Evolutionary conservation across 2,113 vertebrate genomes (phyloP).

Genomic region (Hoplias malabaricus): DNA sequence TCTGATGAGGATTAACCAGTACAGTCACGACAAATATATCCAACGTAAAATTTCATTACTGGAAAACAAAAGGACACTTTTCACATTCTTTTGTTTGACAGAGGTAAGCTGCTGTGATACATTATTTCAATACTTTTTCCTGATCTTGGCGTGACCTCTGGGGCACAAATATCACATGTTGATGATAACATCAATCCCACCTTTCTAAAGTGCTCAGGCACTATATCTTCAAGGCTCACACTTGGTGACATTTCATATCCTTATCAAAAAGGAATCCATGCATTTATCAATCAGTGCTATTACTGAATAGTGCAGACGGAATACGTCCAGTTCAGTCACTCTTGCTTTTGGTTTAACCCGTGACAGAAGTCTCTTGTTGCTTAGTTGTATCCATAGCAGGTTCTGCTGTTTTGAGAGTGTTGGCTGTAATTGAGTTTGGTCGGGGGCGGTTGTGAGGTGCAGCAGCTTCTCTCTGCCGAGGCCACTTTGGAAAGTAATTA

Average conservation of each 20-base stretch:
- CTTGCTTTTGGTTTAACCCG: neutral
- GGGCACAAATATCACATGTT: conserved; percentile 30
- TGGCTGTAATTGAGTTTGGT: conserved; percentile 43
- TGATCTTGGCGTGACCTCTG: conserved; percentile 29
- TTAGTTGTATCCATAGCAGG: neutral
- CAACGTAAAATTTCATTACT: neutral
- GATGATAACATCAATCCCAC: conserved; percentile 17
- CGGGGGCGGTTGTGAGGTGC: neutral
- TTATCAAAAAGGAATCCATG: conserved; percentile 22
- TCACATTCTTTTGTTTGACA: conserved; percentile 46
- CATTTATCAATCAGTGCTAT: conserved; percentile 24
- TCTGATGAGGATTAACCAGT: no score
- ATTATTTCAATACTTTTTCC: conserved; percentile 48
- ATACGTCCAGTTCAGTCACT: neutral
- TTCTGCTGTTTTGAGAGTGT: neutral
- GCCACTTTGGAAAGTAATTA: conserved; percentile 45
- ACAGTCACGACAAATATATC: no score
- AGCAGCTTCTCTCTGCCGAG: conserved; percentile 1
- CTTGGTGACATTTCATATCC: conserved; percentile 34
- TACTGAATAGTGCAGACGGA: neutral
- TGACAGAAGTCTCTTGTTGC: neutral
- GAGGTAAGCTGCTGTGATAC: conserved; percentile 43
- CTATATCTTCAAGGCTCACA: neutral
- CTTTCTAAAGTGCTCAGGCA: neutral
- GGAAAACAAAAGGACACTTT: conserved; percentile 18